Evolutionary conservation across 92 coral and sea anemone genomes (phyloP).

Genomic region (Isaurus tuberculatus): DNA sequence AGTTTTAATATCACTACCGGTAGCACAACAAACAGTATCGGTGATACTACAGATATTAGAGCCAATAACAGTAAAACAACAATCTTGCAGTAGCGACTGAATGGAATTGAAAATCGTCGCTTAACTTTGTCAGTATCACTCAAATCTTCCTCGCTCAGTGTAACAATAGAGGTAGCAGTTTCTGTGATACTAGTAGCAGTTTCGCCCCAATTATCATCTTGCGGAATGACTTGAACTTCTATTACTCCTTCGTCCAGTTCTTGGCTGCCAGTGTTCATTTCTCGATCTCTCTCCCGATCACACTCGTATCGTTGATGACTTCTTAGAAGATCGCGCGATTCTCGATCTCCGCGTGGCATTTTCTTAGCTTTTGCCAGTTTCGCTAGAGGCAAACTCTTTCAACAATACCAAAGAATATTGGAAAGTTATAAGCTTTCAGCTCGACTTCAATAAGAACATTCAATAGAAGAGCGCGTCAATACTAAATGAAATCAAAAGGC

Average conservation of each 20-base stretch:
- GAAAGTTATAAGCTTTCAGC: conserved; percentile 11
- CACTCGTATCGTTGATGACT: conserved; percentile 62
- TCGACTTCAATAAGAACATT: conserved; percentile 15
- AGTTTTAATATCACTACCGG: conserved; percentile 86
- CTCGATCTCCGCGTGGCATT: conserved; percentile 81
- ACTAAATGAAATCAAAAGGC: conserved; percentile 43
- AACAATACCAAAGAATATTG: neutral
- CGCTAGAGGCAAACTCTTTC: neutral
- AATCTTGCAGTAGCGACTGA: conserved; percentile 84
- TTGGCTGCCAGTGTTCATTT: conserved; percentile 76
- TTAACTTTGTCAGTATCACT: conserved; percentile 88
- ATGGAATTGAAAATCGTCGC: conserved; percentile 70
- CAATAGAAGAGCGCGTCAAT: conserved; percentile 26
- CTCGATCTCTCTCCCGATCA: conserved; percentile 70
- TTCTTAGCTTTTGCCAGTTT: conserved; percentile 24
- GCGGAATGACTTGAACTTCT: conserved; percentile 98
- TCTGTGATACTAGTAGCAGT: conserved; percentile 98
- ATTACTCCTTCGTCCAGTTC: conserved; percentile 98
- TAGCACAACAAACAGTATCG: conserved; percentile 88
- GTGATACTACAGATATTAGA: conserved; percentile 80
- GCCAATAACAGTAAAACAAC: conserved; percentile 77
- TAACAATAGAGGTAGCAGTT: conserved; percentile 96
- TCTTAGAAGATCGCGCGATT: conserved; percentile 36
- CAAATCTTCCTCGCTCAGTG: conserved; percentile 91
- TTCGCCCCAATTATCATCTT: conserved; percentile 99